Percentiles rank a stretch among this genome's conserved stretches.
These are phyloP conservation scores for Bungarus multicinctus DNA, from an alignment of 2,113 vertebrate genomes.

Conservation along the genomic window DNA sequence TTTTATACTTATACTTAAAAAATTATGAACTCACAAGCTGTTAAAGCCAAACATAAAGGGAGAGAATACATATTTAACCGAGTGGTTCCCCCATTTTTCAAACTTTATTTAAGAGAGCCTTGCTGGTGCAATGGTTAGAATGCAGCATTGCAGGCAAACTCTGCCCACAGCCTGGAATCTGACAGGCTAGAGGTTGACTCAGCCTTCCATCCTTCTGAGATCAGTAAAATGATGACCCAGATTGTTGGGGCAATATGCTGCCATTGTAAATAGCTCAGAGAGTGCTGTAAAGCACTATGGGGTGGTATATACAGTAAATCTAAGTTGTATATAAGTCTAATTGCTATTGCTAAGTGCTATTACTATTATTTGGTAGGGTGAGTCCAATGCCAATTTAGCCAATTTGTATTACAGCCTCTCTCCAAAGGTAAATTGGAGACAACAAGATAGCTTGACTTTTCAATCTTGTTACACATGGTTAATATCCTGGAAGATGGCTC, in stretches of 20 bases:
- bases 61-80: neutral
- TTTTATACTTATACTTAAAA: neutral
- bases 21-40: neutral
- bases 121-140: neutral
- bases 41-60: neutral
- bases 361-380: neutral
- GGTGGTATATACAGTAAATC: neutral
- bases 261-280: neutral
- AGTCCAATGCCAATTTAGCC: neutral
- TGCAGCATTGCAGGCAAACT: neutral
- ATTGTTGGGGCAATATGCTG: neutral
- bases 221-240: neutral
- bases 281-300: neutral
- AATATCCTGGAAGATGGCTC: neutral
- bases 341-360: neutral
- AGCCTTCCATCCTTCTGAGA: neutral
- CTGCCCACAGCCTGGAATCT: neutral
- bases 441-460: neutral
- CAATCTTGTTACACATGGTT: neutral
- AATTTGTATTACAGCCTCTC: neutral
- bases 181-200: neutral
- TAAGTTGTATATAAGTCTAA: too few species aligned
- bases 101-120: neutral
- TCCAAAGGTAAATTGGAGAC: neutral
- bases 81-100: neutral